phyloP scores from a whole-genome alignment of 2,888 invertebrate species.

The Dascillus cervinus region DNA sequence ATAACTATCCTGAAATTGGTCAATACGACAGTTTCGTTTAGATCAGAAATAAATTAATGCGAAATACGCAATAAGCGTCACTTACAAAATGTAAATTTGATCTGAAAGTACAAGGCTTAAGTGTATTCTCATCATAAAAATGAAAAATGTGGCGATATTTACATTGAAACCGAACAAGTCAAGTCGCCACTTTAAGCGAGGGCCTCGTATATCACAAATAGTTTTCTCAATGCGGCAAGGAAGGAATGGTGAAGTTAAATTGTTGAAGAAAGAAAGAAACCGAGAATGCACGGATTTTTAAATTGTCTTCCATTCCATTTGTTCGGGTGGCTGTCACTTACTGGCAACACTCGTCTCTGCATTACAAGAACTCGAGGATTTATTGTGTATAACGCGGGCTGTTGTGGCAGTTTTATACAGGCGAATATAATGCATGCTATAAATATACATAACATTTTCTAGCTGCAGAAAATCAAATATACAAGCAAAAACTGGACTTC shows the following conservation, averaged over 20 bases:
- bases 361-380: slow-evolving; percentile 17
- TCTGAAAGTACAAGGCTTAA: no score
- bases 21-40: no score
- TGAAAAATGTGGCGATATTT: slow-evolving; percentile 12
- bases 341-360: slow-evolving; percentile 18
- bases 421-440: no score
- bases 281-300: slow-evolving; percentile 18
- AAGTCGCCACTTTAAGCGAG: slow-evolving; percentile 14
- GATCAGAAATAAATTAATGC: no score
- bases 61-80: no score
- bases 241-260: no score
- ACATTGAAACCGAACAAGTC: slow-evolving; percentile 11
- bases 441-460: no score
- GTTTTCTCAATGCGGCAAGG: slow-evolving; percentile 11
- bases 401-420: slow-evolving; percentile 17
- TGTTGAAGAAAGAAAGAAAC: slow-evolving; percentile 12
- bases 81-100: no score
- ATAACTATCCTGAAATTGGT: no score
- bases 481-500: no score
- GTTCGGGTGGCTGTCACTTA: slow-evolving; percentile 18
- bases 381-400: slow-evolving; percentile 15
- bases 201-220: slow-evolving; percentile 14
- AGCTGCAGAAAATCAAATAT: no score
- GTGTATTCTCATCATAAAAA: no score
- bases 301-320: slow-evolving; percentile 22